These are phyloP conservation scores for Cheiracanthium punctorium DNA, from an alignment of 2,888 invertebrate species.

Conservation along the genomic window DNA sequence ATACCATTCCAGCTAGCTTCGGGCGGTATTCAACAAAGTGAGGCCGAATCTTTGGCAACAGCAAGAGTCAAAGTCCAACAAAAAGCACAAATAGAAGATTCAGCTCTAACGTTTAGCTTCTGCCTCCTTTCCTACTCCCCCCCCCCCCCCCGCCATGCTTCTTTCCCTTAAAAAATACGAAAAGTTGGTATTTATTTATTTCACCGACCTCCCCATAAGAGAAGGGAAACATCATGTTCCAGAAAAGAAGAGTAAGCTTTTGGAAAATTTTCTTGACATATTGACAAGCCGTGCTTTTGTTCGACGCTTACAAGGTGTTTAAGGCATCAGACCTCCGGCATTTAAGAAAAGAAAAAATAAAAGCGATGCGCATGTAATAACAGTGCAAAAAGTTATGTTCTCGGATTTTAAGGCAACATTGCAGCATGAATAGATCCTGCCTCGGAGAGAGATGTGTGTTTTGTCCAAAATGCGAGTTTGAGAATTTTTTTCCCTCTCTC, in stretches of 20 bases:
- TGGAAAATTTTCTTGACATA: constrained; percentile 55
- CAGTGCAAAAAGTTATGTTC: no score
- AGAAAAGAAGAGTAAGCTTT: constrained; percentile 27
- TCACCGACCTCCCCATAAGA: constrained; percentile 13
- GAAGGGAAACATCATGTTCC: constrained; percentile 2
- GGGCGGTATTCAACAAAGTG: constrained; percentile 16
- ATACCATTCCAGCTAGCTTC: not conserved
- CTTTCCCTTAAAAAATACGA: not conserved
- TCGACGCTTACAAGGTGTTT: constrained; percentile 40
- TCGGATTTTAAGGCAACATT: no score
- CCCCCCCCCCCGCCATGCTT: no score
- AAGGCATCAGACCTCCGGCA: constrained; percentile 42
- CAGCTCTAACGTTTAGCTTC: constrained; percentile 17
- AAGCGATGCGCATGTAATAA: constrained; percentile 24
- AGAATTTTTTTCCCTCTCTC: not conserved
- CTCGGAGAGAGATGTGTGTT: no score
- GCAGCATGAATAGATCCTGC: no score
- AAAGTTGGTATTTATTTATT: constrained; percentile 35
- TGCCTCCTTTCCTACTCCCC: not conserved
- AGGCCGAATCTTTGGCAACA: constrained; percentile 32
- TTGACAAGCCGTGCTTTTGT: constrained; percentile 55
- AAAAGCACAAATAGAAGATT: constrained; percentile 28
- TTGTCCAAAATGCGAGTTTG: not conserved
- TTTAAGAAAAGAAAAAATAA: constrained; percentile 39
- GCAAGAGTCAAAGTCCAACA: constrained; percentile 13